Percentiles rank a stretch among this genome's conserved stretches.
Evolutionary conservation across 2,113 vertebrate genomes (phyloP).

Genomic region (Rafetus swinhoei): DNA sequence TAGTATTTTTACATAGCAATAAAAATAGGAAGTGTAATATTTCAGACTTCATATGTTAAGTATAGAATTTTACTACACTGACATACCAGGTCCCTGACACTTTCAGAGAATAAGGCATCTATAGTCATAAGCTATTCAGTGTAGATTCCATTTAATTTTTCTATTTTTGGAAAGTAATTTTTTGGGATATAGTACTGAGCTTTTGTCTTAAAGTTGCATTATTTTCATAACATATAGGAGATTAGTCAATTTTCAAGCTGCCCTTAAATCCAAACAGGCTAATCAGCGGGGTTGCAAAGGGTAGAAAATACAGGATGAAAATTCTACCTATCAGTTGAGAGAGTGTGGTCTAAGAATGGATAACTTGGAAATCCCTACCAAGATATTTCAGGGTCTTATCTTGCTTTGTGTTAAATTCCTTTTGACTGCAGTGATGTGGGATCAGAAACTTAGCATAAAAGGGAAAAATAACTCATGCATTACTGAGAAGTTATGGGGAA

Average conservation of each 20-base stretch:
- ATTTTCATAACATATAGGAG: neutral
- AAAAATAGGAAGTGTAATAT: neutral
- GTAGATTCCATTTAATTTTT: neutral
- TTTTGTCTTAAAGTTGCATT: neutral
- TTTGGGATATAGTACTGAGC: neutral
- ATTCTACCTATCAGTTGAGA: neutral
- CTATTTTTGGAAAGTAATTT: neutral
- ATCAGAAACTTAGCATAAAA: neutral
- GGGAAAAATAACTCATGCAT: neutral
- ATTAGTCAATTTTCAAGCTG: neutral
- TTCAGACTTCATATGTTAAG: neutral
- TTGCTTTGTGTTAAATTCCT: neutral
- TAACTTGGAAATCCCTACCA: neutral
- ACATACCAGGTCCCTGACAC: neutral
- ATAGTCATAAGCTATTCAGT: rapidly evolving
- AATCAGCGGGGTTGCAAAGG: neutral
- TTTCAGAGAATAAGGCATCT: neutral
- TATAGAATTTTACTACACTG: neutral
- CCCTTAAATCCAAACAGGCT: conserved; percentile 3
- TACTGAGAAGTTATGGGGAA: neutral
- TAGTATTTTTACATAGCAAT: no score
- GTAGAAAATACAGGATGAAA: neutral
- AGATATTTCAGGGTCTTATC: neutral
- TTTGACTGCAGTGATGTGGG: neutral
- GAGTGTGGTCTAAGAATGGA: neutral